phyloP scores from a whole-genome alignment of 2,113 vertebrate species.

The Pithys albifrons region DNA sequence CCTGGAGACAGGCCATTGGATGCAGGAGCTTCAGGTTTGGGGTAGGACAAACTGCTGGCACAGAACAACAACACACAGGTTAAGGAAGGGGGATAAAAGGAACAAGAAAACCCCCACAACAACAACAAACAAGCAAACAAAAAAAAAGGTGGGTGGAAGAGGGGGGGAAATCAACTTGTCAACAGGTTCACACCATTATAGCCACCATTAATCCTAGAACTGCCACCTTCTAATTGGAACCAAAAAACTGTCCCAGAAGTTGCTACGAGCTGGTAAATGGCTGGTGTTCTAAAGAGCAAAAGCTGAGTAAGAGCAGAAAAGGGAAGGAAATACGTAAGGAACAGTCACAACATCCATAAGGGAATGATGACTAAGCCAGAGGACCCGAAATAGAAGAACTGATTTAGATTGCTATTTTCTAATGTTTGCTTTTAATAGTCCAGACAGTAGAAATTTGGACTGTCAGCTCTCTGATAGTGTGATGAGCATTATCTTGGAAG shows the following conservation, averaged over 20 bases:
- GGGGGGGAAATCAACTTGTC: not conserved
- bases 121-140: too few relatives aligned
- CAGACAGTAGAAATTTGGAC: conserved; percentile 6
- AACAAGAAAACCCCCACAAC: not conserved
- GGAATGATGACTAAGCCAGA: conserved; percentile 39
- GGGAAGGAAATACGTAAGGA: not conserved
- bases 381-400: conserved; percentile 31
- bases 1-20: conserved; percentile 80
- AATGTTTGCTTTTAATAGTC: conserved; percentile 19
- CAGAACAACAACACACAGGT: not conserved
- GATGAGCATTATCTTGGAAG: not conserved
- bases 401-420: conserved; percentile 11
- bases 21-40: conserved; percentile 81
- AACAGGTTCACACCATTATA: not conserved
- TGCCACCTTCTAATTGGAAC: not conserved
- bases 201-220: not conserved
- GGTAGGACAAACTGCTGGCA: conserved; percentile 76
- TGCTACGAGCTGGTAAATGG: not conserved
- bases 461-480: not conserved
- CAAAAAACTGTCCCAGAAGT: not conserved
- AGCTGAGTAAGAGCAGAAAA: not conserved
- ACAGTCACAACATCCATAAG: conserved; percentile 9
- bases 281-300: not conserved
- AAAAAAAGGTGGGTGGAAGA: too few relatives aligned
- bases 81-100: not conserved